phyloP scores from a whole-genome alignment of 2,113 vertebrate genomes.

The Serinus canaria region DNA sequence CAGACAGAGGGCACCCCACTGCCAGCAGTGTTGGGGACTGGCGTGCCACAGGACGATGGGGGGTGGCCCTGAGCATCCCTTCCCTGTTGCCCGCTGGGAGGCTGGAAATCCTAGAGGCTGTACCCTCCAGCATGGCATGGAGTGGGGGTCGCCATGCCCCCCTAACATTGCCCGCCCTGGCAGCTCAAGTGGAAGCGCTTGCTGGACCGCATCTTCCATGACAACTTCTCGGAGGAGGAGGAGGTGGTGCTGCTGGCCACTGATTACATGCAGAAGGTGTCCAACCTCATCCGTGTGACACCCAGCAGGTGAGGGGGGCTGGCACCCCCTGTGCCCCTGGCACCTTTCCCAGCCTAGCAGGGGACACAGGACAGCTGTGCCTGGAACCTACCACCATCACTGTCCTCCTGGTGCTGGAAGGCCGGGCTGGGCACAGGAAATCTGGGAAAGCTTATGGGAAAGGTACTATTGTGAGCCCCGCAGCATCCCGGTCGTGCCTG shows the following conservation, averaged over 20 bases:
- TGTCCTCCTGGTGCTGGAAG: background rate
- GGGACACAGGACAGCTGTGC: background rate
- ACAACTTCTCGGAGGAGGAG: constrained; percentile 91
- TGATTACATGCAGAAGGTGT: constrained; percentile 93
- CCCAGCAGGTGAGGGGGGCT: constrained; percentile 79
- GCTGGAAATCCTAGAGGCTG: background rate
- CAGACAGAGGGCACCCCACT: background rate
- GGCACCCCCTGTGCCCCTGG: background rate
- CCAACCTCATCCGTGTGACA: constrained; percentile 89
- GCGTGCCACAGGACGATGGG: fast-evolving
- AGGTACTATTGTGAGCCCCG: background rate
- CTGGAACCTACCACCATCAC: background rate
- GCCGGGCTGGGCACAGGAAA: background rate
- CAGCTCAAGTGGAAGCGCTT: constrained; percentile 94
- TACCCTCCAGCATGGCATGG: background rate
- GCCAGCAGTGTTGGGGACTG: background rate
- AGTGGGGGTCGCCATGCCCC: no score
- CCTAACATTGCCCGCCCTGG: background rate
- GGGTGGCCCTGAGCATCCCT: background rate
- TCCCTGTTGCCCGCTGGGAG: background rate
- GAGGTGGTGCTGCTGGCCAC: constrained; percentile 93
- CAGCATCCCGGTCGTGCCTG: fast-evolving
- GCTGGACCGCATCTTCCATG: constrained; percentile 91
- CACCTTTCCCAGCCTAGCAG: background rate
- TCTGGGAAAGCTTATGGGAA: background rate